Evolutionary conservation across 2,888 invertebrate species (phyloP).

Genomic region (Teinopalpus imperialis): DNA sequence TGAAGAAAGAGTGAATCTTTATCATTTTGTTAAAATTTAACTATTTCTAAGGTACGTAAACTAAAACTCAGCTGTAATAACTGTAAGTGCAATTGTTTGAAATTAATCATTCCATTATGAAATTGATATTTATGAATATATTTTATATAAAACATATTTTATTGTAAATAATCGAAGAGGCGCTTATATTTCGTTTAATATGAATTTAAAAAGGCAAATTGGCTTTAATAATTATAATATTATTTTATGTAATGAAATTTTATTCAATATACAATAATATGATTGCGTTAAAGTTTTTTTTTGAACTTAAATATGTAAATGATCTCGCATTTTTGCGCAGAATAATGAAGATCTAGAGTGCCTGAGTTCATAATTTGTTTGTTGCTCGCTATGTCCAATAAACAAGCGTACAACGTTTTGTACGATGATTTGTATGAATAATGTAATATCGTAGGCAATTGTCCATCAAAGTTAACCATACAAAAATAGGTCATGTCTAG

Average conservation of each 20-base stretch:
- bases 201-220: conserved; percentile 4
- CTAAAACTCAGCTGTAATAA: conserved; percentile 8
- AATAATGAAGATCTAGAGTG: too few relatives aligned
- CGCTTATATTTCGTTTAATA: conserved; percentile 1
- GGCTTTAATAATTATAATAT: conserved; percentile 15
- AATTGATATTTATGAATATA: conserved; percentile 21
- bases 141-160: conserved; percentile 22
- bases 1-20: too few relatives aligned
- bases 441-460: too few relatives aligned
- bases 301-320: not conserved
- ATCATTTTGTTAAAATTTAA: conserved; percentile 14
- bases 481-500: too few relatives aligned
- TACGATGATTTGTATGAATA: too few relatives aligned
- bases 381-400: too few relatives aligned
- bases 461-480: too few relatives aligned
- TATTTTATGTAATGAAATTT: not conserved
- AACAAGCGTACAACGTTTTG: too few relatives aligned
- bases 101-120: conserved; percentile 24
- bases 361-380: too few relatives aligned
- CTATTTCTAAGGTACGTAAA: conserved; percentile 21
- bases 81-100: conserved; percentile 20
- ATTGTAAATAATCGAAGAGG: conserved; percentile 16
- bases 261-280: too few relatives aligned
- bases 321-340: not conserved
- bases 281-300: too few relatives aligned